Evolutionary conservation across 2,113 vertebrate species (phyloP).

Genomic region (Crotophaga sulcirostris): DNA sequence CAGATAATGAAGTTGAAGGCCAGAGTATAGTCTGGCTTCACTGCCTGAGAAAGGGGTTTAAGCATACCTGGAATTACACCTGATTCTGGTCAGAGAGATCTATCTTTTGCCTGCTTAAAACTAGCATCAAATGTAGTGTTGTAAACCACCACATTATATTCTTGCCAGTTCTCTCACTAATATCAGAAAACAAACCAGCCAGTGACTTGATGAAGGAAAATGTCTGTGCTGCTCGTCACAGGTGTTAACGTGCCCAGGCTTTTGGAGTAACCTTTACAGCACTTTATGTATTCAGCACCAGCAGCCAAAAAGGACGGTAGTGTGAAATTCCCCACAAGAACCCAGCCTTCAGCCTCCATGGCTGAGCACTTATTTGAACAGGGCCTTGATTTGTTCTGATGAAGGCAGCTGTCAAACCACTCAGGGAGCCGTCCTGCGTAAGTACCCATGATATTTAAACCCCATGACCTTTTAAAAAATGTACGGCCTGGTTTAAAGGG

Average conservation of each 20-base stretch:
- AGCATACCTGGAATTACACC: neutral
- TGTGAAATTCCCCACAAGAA: neutral
- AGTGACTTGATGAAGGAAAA: neutral
- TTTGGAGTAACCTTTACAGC: neutral
- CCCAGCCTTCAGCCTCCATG: neutral
- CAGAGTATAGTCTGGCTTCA: neutral
- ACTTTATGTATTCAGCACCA: neutral
- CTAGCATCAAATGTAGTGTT: neutral
- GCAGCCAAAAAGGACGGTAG: neutral
- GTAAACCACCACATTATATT: neutral
- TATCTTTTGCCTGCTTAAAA: neutral
- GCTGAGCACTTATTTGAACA: neutral
- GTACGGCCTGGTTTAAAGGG: slow-evolving; percentile 28
- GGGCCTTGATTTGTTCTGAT: neutral
- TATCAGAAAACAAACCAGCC: neutral
- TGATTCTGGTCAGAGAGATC: neutral
- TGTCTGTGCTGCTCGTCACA: neutral
- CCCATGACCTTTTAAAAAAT: slow-evolving; percentile 42
- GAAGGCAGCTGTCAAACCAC: neutral
- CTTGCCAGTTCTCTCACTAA: neutral
- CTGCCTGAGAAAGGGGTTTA: too few species aligned
- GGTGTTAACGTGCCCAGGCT: rapidly evolving
- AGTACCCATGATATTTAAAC: slow-evolving; percentile 40
- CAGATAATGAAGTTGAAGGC: neutral
- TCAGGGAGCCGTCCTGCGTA: neutral